A percentile compares a stretch with the other conserved stretches of the same genome.
Conservation (phyloP, 1,140 invertebrate species). For the Leptopilina clavipes region DNA sequence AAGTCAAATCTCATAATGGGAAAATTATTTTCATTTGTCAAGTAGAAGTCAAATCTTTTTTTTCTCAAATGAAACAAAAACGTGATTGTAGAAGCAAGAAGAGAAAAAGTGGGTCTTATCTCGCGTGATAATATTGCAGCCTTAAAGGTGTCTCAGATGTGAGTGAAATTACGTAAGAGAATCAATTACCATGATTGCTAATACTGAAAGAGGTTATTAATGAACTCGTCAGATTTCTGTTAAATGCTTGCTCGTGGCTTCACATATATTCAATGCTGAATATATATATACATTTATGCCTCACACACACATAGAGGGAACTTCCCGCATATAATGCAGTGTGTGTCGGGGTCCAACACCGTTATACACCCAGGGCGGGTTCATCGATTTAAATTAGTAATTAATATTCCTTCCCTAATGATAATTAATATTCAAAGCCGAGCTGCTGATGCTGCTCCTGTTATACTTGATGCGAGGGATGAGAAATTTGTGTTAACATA, state of each 20-base stretch:
- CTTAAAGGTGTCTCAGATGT: neutral
- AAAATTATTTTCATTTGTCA: too few relatives aligned
- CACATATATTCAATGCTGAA: neutral
- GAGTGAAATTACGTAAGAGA: constrained; percentile 61
- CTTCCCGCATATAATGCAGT: neutral
- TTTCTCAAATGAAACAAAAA: too few relatives aligned
- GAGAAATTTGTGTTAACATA: neutral
- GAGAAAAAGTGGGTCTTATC: too few relatives aligned
- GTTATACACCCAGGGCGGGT: neutral
- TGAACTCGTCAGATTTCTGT: constrained; percentile 68
- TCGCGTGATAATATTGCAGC: too few relatives aligned
- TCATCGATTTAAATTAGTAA: constrained; percentile 21
- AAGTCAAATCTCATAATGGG: too few relatives aligned
- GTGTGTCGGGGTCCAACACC: neutral
- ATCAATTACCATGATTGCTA: constrained; percentile 63
- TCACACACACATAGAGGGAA: neutral
- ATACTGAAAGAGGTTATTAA: constrained; percentile 64
- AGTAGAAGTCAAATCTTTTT: too few relatives aligned
- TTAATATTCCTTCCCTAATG: constrained; percentile 14
- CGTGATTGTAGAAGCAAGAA: too few relatives aligned
- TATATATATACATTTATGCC: neutral
- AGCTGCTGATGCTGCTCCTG: neutral
- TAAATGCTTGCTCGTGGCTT: constrained; percentile 51
- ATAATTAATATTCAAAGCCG: constrained; percentile 18
- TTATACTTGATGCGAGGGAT: neutral